These are phyloP conservation scores for Orientallactaga sibirica DNA, from an alignment of 2,797 vertebrate genomes.

Conservation along the genomic window DNA sequence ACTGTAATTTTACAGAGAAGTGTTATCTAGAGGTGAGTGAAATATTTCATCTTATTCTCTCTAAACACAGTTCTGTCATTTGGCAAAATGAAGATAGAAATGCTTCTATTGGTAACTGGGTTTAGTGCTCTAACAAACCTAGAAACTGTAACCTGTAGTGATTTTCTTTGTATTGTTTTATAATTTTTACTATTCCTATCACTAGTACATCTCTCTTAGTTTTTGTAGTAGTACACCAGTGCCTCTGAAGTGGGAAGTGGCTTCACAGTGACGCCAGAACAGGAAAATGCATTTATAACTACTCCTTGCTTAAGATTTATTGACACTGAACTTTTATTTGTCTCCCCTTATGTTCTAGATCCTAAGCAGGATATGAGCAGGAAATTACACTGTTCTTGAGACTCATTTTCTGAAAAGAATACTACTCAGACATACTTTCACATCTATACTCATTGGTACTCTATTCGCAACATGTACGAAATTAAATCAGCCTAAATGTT, in stretches of 20 bases:
- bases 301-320: neutral
- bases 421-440: no score
- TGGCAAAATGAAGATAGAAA: conserved; percentile 34
- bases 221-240: no score
- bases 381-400: conserved; percentile 1
- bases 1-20: neutral
- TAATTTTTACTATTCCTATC: neutral
- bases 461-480: no score
- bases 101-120: neutral
- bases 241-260: no score
- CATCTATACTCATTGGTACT: no score
- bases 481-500: no score
- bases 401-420: neutral
- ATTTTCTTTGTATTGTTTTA: neutral
- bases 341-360: conserved; percentile 8
- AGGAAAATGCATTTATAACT: neutral
- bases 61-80: neutral
- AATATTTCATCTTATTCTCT: neutral
- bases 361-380: conserved; percentile 1
- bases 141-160: neutral
- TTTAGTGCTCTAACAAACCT: neutral
- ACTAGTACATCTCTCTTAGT: neutral
- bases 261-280: neutral
- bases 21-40: neutral
- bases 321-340: neutral